Percentiles rank a stretch among this genome's conserved stretches.
phyloP scores from a whole-genome alignment of 2,113 vertebrate genomes.

The Istiophorus platypterus region DNA sequence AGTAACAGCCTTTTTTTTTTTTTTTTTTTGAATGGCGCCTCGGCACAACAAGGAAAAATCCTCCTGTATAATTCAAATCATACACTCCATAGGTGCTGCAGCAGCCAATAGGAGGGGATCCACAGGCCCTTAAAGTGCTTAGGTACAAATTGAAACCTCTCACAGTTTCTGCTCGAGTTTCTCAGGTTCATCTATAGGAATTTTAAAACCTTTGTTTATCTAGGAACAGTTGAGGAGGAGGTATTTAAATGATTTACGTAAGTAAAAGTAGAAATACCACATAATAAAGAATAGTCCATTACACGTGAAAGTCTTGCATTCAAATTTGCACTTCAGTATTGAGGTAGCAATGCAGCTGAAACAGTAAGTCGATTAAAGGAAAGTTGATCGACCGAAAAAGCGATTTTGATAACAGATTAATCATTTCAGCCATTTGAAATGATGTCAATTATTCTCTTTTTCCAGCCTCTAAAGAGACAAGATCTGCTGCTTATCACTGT shows the following conservation, averaged over 20 bases:
- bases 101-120: not conserved
- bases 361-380: too few relatives aligned
- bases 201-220: not conserved
- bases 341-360: not conserved
- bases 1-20: constrained; percentile 1
- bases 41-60: not conserved
- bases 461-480: too few relatives aligned
- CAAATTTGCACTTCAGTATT: too few relatives aligned
- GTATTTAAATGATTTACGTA: not conserved
- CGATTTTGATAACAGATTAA: too few relatives aligned
- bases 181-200: not conserved
- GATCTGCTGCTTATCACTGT: too few relatives aligned
- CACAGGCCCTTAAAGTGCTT: not conserved
- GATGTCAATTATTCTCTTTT: too few relatives aligned
- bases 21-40: not conserved
- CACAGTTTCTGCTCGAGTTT: not conserved
- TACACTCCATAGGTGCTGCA: not conserved
- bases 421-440: too few relatives aligned
- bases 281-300: not conserved
- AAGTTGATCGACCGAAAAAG: too few relatives aligned
- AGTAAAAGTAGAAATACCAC: not conserved
- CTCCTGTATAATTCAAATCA: constrained; percentile 11
- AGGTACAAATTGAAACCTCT: not conserved
- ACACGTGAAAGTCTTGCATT: not conserved
- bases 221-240: not conserved